Conservation (phyloP, 2,113 vertebrate species). For the Phrynosoma blainvillii region DNA sequence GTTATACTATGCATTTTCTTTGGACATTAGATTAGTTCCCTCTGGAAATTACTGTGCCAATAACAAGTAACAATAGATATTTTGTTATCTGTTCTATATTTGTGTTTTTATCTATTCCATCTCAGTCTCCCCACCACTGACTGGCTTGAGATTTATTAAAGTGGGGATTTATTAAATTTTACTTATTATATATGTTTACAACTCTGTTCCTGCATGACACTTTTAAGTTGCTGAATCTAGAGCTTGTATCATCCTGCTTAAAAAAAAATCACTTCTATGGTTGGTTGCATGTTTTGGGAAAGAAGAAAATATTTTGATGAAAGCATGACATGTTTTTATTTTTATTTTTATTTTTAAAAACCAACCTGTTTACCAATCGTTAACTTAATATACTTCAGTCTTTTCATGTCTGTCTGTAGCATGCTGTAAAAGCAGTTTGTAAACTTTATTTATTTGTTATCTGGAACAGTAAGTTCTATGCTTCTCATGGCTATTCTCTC, state of each 20-base stretch:
- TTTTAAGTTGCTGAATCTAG: neutral
- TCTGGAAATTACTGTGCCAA: neutral
- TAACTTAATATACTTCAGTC: neutral
- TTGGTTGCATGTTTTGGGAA: neutral
- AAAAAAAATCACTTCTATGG: neutral
- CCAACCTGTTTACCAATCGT: neutral
- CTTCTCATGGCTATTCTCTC: constrained; percentile 49
- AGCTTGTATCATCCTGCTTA: neutral
- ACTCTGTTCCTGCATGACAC: neutral
- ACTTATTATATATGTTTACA: neutral
- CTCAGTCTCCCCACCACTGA: neutral
- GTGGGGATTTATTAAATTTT: neutral
- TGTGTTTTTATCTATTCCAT: neutral
- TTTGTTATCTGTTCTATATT: neutral
- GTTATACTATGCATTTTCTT: neutral
- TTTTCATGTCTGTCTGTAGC: neutral
- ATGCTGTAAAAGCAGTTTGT: neutral
- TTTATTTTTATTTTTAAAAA: neutral
- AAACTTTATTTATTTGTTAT: constrained; percentile 51
- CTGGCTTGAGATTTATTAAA: neutral
- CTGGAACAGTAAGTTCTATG: constrained; percentile 37
- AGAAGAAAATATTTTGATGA: too few species aligned
- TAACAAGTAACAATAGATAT: neutral
- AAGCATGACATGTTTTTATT: fast-evolving
- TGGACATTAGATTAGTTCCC: neutral